phyloP scores from a whole-genome alignment of 2,888 invertebrate species.

The Ornithoptera alexandrae region DNA sequence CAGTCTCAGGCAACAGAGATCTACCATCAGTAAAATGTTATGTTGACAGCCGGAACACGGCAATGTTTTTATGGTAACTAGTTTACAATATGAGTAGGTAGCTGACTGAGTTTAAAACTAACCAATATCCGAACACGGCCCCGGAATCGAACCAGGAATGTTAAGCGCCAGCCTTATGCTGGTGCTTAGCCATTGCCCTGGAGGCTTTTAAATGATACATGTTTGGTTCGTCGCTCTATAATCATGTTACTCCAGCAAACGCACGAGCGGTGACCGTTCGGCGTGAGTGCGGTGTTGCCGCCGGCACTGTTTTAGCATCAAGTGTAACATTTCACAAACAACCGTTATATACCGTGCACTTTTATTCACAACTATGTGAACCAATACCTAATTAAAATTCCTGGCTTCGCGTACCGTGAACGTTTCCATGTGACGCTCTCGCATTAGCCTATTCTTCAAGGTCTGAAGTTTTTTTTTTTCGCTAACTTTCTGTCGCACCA shows the following conservation, averaged over 20 bases:
- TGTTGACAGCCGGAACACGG: too few species aligned
- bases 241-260: constrained; percentile 26
- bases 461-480: constrained; percentile 12
- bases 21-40: too few species aligned
- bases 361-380: constrained; percentile 26
- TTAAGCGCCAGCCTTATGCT: too few species aligned
- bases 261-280: constrained; percentile 1
- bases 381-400: constrained; percentile 26
- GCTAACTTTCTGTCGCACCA: constrained; percentile 17
- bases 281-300: constrained; percentile 16
- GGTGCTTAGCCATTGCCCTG: too few species aligned
- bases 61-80: too few species aligned
- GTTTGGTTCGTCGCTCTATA: constrained; percentile 2
- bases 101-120: too few species aligned
- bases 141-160: too few species aligned
- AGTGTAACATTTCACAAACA: constrained; percentile 9
- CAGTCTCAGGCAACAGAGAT: too few species aligned
- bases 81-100: too few species aligned
- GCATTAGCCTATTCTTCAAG: constrained; percentile 13
- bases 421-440: constrained; percentile 11
- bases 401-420: constrained; percentile 13
- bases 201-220: not conserved
- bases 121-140: too few species aligned
- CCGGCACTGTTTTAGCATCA: constrained; percentile 14
- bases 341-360: constrained; percentile 25